Conservation (phyloP, 1,140 invertebrate species). For the Formica selysi region DNA sequence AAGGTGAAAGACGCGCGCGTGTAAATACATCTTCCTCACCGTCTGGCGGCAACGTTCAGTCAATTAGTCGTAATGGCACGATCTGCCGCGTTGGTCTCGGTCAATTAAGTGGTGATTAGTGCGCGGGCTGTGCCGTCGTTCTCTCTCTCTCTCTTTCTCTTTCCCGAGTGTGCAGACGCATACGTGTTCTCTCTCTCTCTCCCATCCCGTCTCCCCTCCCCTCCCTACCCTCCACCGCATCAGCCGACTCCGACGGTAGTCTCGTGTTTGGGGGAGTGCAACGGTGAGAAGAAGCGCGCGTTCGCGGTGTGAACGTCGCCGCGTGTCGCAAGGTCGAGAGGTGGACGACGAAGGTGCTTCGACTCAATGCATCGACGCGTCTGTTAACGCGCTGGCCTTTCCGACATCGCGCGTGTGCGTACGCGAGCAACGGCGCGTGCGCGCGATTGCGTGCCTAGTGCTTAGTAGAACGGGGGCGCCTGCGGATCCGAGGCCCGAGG, state of each 20-base stretch:
- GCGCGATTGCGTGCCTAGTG: background rate
- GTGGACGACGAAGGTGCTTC: constrained; percentile 30
- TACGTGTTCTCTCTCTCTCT: background rate
- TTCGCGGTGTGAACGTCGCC: constrained; percentile 36
- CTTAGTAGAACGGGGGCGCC: constrained; percentile 35
- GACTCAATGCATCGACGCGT: constrained; percentile 8
- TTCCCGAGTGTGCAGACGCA: background rate
- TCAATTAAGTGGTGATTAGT: constrained; percentile 81
- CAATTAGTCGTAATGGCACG: constrained; percentile 79
- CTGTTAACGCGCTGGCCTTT: background rate
- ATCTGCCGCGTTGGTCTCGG: constrained; percentile 76
- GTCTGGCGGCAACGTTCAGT: constrained; percentile 72
- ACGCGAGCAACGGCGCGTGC: background rate
- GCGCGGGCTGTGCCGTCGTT: constrained; percentile 68
- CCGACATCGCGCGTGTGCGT: background rate
- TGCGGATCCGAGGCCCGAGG: constrained; percentile 18
- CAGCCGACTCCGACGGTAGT: constrained; percentile 20
- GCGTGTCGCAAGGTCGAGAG: constrained; percentile 44
- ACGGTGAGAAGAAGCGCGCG: background rate
- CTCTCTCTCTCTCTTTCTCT: background rate
- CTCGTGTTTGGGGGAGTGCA: background rate
- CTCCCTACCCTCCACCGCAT: background rate
- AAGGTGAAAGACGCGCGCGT: constrained; percentile 66
- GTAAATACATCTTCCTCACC: constrained; percentile 69
- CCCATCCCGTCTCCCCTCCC: background rate